Conservation (phyloP, 2,888 invertebrate genomes). For the Drosophila borealis region DNA sequence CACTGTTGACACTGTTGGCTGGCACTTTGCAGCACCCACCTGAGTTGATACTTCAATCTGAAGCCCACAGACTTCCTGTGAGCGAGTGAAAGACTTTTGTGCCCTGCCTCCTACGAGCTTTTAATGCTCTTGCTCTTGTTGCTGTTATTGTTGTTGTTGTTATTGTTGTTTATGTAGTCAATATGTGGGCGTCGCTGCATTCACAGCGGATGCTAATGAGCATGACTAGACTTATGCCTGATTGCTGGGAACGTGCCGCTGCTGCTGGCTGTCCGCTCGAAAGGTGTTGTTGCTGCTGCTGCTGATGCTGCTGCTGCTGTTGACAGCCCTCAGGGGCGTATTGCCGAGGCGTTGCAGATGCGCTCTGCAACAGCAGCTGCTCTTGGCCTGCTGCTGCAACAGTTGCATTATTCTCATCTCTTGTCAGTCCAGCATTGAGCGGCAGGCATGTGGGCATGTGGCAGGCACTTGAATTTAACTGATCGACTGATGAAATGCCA, state of each 20-base stretch:
- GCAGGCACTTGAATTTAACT: conserved; percentile 8
- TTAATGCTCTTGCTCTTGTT: conserved; percentile 16
- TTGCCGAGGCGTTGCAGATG: conserved; percentile 61
- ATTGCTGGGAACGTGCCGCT: conserved; percentile 40
- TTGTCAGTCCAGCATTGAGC: background rate
- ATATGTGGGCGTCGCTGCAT: conserved; percentile 69
- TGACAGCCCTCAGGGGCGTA: conserved; percentile 54
- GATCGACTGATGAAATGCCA: conserved; percentile 6
- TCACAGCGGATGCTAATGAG: conserved; percentile 76
- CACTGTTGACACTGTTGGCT: conserved; percentile 29
- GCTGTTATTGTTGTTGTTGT: conserved; percentile 14
- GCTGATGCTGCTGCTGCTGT: conserved; percentile 45
- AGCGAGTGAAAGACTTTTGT: conserved; percentile 69
- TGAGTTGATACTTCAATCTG: conserved; percentile 54
- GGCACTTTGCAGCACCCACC: conserved; percentile 60
- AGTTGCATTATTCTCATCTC: conserved; percentile 22
- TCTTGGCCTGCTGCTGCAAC: conserved; percentile 24
- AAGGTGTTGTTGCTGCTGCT: conserved; percentile 47
- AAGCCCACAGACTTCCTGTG: conserved; percentile 74
- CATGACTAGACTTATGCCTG: conserved; percentile 74
- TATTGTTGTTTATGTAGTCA: conserved; percentile 32
- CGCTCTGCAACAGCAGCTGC: conserved; percentile 25
- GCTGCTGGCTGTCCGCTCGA: conserved; percentile 35
- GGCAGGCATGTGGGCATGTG: conserved; percentile 12
- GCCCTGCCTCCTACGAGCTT: conserved; percentile 60